Evolutionary conservation across 2,797 vertebrate genomes (phyloP), one percentile per base, ranked within the genome.

Genomic region (Buphagus erythrorhynchus): DNA sequence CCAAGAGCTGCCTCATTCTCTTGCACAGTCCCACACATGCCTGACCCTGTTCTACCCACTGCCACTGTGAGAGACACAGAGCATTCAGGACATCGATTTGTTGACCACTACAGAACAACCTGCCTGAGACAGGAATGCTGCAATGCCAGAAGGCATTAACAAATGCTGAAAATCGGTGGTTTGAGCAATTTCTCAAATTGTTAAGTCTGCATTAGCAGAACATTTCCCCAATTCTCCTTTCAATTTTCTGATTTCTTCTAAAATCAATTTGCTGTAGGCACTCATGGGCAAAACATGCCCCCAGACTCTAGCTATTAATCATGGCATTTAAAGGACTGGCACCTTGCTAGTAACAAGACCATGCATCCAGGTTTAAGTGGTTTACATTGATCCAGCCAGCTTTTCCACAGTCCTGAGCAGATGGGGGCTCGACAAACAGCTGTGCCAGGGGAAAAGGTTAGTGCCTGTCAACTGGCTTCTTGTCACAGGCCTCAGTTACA

Each of bases 321-420:
- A 84, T 0, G 1, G 72, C 33, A 46, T 77, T 90, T 90, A 79
- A 49, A 90, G 76, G 67, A 71, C 71, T 28, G 61, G 74, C 82
- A 96, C 85, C 85, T 85, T 49, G 51, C 78, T 66, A 72, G 67
- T 62, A 76, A 82, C 81, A 76, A 51, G 61, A 52, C 61, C 46
- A 38, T 0, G 0, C 2, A 5, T 66, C 78, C 73, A 48, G 40
- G 46, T 93, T 90, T 88, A 79, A 89, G 82, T 43, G 68, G 89
- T 97, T 87, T 86, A 38, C 75, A 48, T 86, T 63, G 85, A 92
- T 89, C 81, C 78, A 85, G 59, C 33, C 86, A 79, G 89, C 52
- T 80, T 80, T 87, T 43, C 48, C 5, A 2, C 68, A 88, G 72
- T 20, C 61, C 76, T 43, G 35, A 83, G 76, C 95, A 95, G 88